phyloP scores from a whole-genome alignment of 2,888 invertebrate species.

The Mayetiola destructor region DNA sequence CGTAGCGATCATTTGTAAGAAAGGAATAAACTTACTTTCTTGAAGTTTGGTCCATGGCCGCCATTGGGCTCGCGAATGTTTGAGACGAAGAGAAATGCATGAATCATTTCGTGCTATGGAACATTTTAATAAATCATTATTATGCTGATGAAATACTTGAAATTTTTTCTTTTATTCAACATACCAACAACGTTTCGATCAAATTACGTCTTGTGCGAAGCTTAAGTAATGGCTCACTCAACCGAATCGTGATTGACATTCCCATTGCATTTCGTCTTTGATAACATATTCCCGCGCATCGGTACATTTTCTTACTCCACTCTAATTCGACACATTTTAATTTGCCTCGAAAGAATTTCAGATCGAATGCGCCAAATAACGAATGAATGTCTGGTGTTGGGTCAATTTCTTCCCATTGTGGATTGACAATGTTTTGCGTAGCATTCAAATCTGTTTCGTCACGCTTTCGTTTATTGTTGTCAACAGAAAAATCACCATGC shows the following conservation, averaged over 20 bases:
- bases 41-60: slow-evolving; percentile 91
- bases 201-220: slow-evolving; percentile 86
- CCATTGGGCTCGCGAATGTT: slow-evolving; percentile 72
- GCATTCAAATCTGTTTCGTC: slow-evolving; percentile 26
- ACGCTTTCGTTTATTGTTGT: not conserved
- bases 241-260: slow-evolving; percentile 30
- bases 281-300: slow-evolving; percentile 46
- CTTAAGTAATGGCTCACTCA: slow-evolving; percentile 85
- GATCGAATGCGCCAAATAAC: slow-evolving; percentile 75
- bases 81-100: slow-evolving; percentile 87
- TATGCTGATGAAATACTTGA: too few species aligned
- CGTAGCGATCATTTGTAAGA: too few species aligned
- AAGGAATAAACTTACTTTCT: too few species aligned
- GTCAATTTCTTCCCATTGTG: slow-evolving; percentile 63
- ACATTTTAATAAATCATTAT: not conserved
- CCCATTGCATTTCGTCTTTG: slow-evolving; percentile 26
- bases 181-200: slow-evolving; percentile 83
- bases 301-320: slow-evolving; percentile 89
- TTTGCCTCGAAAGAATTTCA: slow-evolving; percentile 66
- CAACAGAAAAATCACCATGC: not conserved
- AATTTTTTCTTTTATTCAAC: slow-evolving; percentile 15
- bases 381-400: slow-evolving; percentile 84
- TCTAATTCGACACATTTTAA: slow-evolving; percentile 67
- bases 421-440: slow-evolving; percentile 32
- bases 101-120: slow-evolving; percentile 94